Percentiles rank a stretch among this genome's conserved stretches.
phyloP scores from a whole-genome alignment of 2,888 invertebrate species.

The Ptilodon capucinus region DNA sequence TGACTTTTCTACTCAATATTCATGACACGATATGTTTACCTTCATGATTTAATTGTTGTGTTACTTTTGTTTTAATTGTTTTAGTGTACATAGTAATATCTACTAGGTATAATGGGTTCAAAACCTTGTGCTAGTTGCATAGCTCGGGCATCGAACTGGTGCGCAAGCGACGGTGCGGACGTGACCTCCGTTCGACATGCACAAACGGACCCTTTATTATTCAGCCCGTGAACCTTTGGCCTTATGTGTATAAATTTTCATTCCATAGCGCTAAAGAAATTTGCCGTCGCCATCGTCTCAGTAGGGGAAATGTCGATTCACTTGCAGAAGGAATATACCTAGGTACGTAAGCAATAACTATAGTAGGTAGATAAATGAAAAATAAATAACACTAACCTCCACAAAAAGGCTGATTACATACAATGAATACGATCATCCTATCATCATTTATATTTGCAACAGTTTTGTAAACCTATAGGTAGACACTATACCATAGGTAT shows the following conservation, averaged over 20 bases:
- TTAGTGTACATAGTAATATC: slow-evolving; percentile 22
- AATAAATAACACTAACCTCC: too few relatives aligned
- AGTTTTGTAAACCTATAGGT: too few relatives aligned
- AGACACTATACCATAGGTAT: too few relatives aligned
- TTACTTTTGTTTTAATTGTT: slow-evolving; percentile 30
- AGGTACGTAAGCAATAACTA: too few relatives aligned
- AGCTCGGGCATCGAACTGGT: slow-evolving; percentile 58
- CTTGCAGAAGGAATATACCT: background rate
- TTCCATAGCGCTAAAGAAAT: slow-evolving; percentile 45
- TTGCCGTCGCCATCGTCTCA: slow-evolving; percentile 20
- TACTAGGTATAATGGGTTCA: slow-evolving; percentile 5
- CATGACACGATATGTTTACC: slow-evolving; percentile 52
- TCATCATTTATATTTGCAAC: too few relatives aligned
- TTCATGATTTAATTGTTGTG: slow-evolving; percentile 39
- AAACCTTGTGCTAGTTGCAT: slow-evolving; percentile 21
- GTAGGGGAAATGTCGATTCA: background rate
- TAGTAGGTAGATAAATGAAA: background rate
- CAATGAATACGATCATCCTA: too few relatives aligned
- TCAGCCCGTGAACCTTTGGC: slow-evolving; percentile 51
- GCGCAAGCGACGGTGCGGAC: slow-evolving; percentile 51
- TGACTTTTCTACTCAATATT: slow-evolving; percentile 64
- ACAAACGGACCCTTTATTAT: slow-evolving; percentile 66
- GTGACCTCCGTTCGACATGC: slow-evolving; percentile 63
- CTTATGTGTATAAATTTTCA: slow-evolving; percentile 51
- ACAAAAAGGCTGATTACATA: too few relatives aligned